Conservation (phyloP, 92 coral and sea anemone genomes). For the Epizoanthus stellaris region DNA sequence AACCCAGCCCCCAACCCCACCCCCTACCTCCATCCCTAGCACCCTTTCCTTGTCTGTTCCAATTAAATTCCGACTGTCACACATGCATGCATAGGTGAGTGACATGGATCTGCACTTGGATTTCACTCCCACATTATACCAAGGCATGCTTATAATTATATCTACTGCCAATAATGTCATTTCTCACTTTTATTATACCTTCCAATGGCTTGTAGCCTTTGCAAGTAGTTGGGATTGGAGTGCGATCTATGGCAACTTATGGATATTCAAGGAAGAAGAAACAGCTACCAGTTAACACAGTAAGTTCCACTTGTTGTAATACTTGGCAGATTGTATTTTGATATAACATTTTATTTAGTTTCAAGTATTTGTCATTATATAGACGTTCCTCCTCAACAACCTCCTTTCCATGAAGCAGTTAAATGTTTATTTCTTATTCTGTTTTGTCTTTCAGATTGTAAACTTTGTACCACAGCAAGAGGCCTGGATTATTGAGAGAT, state of each 20-base stretch:
- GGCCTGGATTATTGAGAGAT: conserved; percentile 95
- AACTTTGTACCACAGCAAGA: conserved; percentile 99
- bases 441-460: conserved; percentile 62
- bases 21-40: too few species aligned
- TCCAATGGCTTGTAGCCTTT: conserved; percentile 28
- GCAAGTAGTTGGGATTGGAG: conserved; percentile 45
- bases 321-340: background rate
- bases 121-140: too few species aligned
- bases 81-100: too few species aligned
- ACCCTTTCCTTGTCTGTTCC: too few species aligned
- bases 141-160: background rate
- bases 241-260: conserved; percentile 75
- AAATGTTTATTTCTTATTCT: background rate
- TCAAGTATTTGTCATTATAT: background rate
- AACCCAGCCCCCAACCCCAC: too few species aligned
- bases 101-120: too few species aligned
- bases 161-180: background rate
- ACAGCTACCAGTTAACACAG: conserved; percentile 86
- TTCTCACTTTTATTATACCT: too few species aligned
- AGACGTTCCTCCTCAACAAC: background rate
- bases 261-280: conserved; percentile 78
- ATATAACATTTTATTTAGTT: too few species aligned
- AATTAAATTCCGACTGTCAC: too few species aligned
- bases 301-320: conserved; percentile 53
- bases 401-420: too few species aligned